These are phyloP conservation scores for Pangasius djambal DNA, from an alignment of 2,797 vertebrate species.

Conservation along the genomic window DNA sequence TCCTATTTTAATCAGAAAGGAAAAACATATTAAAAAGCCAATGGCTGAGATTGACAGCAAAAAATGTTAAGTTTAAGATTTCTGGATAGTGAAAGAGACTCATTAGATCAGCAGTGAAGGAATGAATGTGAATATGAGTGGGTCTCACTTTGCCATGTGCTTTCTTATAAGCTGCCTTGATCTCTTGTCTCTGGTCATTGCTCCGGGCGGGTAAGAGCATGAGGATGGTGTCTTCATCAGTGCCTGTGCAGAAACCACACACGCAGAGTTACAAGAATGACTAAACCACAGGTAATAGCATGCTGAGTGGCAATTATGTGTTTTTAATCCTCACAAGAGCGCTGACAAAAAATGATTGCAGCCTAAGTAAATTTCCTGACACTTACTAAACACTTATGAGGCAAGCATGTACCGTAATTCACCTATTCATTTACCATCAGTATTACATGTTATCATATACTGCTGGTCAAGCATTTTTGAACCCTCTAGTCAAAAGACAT, in stretches of 20 bases:
- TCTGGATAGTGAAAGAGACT: neutral
- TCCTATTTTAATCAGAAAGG: no score
- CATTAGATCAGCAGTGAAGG: neutral
- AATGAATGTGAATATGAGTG: neutral
- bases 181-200: slow-evolving; percentile 91
- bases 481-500: neutral
- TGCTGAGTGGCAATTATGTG: neutral
- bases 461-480: neutral
- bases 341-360: neutral
- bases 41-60: neutral
- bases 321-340: neutral
- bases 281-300: neutral
- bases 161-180: slow-evolving; percentile 86
- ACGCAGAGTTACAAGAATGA: neutral
- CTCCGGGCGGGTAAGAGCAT: slow-evolving; percentile 83
- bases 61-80: neutral
- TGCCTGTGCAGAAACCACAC: slow-evolving; percentile 76
- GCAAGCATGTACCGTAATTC: neutral
- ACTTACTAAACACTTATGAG: neutral
- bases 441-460: neutral
- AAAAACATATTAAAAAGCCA: neutral
- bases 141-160: slow-evolving; percentile 86
- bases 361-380: neutral
- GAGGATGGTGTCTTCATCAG: slow-evolving; percentile 88
- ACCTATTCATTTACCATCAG: neutral